Evolutionary conservation across 2,888 invertebrate species (phyloP).

Genomic region (Drosophila merina): DNA sequence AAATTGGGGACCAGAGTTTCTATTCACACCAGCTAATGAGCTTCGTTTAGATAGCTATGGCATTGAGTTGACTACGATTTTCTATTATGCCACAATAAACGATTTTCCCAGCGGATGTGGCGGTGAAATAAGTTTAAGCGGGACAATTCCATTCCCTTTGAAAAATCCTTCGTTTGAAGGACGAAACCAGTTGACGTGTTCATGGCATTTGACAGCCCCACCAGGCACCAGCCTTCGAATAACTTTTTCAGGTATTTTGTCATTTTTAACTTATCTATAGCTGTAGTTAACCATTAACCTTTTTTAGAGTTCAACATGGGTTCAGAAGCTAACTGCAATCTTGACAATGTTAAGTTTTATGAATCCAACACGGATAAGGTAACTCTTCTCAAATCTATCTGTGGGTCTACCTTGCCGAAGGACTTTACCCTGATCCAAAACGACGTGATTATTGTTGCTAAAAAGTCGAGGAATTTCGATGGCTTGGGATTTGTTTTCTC

Average conservation of each 20-base stretch:
- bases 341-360: constrained; percentile 87
- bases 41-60: constrained; percentile 56
- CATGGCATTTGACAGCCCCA: constrained; percentile 87
- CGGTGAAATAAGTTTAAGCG: constrained; percentile 57
- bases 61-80: constrained; percentile 30
- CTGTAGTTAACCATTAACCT: not conserved
- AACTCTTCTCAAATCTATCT: constrained; percentile 82
- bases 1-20: constrained; percentile 1
- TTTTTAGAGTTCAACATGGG: constrained; percentile 87
- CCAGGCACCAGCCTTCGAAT: constrained; percentile 54
- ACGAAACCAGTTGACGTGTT: constrained; percentile 85
- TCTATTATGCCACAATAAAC: constrained; percentile 63
- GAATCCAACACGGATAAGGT: constrained; percentile 58
- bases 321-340: constrained; percentile 85
- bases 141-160: constrained; percentile 81
- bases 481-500: constrained; percentile 90
- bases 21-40: constrained; percentile 61
- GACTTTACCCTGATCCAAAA: constrained; percentile 82
- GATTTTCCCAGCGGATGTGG: constrained; percentile 73
- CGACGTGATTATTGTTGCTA: constrained; percentile 83
- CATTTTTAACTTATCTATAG: not conserved
- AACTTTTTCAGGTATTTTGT: constrained; percentile 62
- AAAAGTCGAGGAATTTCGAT: constrained; percentile 88
- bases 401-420: constrained; percentile 83
- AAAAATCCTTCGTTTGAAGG: constrained; percentile 87